A percentile compares a stretch with the other conserved stretches of the same genome.
phyloP scores from a whole-genome alignment of 1,140 invertebrate species.

The Euura saliciscinereae region DNA sequence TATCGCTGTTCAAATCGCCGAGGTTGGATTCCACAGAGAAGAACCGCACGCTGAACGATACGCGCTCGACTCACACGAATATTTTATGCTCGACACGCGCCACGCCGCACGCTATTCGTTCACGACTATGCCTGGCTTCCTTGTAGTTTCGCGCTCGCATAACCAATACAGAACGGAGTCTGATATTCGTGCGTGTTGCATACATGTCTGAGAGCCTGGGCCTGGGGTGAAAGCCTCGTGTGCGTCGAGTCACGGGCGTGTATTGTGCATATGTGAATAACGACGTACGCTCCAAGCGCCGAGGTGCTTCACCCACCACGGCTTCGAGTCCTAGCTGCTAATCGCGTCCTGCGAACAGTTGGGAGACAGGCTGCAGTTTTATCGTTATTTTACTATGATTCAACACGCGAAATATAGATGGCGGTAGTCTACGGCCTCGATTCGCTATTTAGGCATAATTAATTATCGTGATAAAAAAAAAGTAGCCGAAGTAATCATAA shows the following conservation, averaged over 20 bases:
- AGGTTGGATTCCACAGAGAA: not conserved
- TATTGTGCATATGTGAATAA: not conserved
- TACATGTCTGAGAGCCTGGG: too few relatives aligned
- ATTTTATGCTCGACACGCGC: too few relatives aligned
- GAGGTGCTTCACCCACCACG: slow-evolving; percentile 3
- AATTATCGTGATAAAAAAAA: too few relatives aligned
- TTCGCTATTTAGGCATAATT: too few relatives aligned
- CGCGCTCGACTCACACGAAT: slow-evolving; percentile 15
- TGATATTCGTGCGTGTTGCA: not conserved
- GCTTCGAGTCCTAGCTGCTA: too few relatives aligned
- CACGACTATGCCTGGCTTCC: not conserved
- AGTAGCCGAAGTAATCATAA: too few relatives aligned
- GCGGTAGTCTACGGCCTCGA: not conserved
- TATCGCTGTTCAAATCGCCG: not conserved
- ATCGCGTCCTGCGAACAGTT: not conserved
- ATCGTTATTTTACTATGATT: not conserved
- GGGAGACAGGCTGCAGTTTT: not conserved
- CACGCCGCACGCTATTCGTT: slow-evolving; percentile 6
- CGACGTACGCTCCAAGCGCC: too few relatives aligned
- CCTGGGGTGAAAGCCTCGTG: too few relatives aligned
- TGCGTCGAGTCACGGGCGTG: not conserved
- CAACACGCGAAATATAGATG: not conserved
- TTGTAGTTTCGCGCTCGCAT: not conserved
- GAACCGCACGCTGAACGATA: not conserved
- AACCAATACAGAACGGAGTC: not conserved